Conservation (phyloP, 1,140 invertebrate genomes). For the Drosophila bocki region DNA sequence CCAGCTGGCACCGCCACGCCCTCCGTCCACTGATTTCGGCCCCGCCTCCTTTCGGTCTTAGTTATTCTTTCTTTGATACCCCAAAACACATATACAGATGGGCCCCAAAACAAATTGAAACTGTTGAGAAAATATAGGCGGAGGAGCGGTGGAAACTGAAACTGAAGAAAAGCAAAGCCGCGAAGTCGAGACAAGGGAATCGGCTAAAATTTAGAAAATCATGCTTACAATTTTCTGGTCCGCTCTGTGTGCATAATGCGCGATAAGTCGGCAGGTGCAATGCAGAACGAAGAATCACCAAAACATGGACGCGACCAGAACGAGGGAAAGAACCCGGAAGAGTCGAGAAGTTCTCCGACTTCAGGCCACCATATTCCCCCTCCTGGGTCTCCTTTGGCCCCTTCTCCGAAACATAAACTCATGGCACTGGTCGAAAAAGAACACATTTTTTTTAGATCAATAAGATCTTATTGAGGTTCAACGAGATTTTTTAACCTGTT, state of each 20-base stretch:
- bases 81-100: slow-evolving; percentile 33
- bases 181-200: slow-evolving; percentile 30
- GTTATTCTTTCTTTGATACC: slow-evolving; percentile 66
- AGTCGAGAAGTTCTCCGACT: slow-evolving; percentile 47
- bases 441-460: neutral
- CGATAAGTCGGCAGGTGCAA: slow-evolving; percentile 77
- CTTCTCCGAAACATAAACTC: slow-evolving; percentile 37
- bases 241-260: slow-evolving; percentile 65
- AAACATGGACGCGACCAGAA: slow-evolving; percentile 14
- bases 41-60: slow-evolving; percentile 10
- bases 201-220: slow-evolving; percentile 73
- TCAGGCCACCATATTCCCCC: slow-evolving; percentile 20
- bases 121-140: slow-evolving; percentile 20
- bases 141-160: neutral
- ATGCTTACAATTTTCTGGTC: slow-evolving; percentile 61
- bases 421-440: slow-evolving; percentile 9
- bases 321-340: slow-evolving; percentile 69
- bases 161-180: slow-evolving; percentile 10
- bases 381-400: neutral
- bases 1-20: slow-evolving; percentile 54
- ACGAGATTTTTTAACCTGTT: no score
- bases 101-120: slow-evolving; percentile 52
- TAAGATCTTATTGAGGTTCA: neutral
- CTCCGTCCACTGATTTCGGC: neutral
- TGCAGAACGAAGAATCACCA: slow-evolving; percentile 57